Evolutionary conservation across 2,888 invertebrate species (phyloP).

Genomic region (Odontomyia ornata): DNA sequence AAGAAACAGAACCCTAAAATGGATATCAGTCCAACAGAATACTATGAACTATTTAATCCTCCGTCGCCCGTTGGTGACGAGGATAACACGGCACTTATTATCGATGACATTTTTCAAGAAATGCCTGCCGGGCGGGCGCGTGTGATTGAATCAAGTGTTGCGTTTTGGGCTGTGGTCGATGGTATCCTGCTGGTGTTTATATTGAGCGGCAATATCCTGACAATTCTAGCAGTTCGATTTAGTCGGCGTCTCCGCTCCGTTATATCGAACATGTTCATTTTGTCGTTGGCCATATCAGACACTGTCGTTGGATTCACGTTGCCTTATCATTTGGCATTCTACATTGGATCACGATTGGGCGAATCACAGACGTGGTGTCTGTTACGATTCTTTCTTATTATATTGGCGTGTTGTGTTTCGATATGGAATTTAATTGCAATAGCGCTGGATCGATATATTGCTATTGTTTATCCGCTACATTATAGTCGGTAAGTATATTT

Average conservation of each 20-base stretch:
- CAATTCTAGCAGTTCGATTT: constrained; percentile 76
- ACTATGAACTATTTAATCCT: constrained; percentile 47
- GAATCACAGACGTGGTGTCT: constrained; percentile 72
- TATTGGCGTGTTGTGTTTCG: constrained; percentile 80
- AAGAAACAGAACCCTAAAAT: no score
- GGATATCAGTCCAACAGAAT: constrained; percentile 46
- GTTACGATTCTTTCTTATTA: constrained; percentile 76
- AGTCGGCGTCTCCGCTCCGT: constrained; percentile 75
- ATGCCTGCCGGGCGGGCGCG: constrained; percentile 52
- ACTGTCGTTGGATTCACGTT: constrained; percentile 79
- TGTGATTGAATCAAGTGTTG: constrained; percentile 47
- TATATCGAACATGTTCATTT: constrained; percentile 80
- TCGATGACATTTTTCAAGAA: constrained; percentile 46
- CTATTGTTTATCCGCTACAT: constrained; percentile 80
- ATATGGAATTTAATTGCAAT: constrained; percentile 82
- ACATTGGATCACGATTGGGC: constrained; percentile 70
- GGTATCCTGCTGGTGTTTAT: constrained; percentile 73
- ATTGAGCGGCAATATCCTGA: constrained; percentile 77
- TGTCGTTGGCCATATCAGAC: constrained; percentile 82
- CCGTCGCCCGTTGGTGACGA: constrained; percentile 47
- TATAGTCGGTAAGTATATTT: constrained; percentile 68
- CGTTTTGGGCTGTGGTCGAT: constrained; percentile 73
- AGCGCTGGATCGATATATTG: constrained; percentile 81
- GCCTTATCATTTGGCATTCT: constrained; percentile 82
- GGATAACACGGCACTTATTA: constrained; percentile 44